A percentile compares a stretch with the other conserved stretches of the same genome.
Conservation (phyloP, 1,140 invertebrate species). For the Pararge aegeria region DNA sequence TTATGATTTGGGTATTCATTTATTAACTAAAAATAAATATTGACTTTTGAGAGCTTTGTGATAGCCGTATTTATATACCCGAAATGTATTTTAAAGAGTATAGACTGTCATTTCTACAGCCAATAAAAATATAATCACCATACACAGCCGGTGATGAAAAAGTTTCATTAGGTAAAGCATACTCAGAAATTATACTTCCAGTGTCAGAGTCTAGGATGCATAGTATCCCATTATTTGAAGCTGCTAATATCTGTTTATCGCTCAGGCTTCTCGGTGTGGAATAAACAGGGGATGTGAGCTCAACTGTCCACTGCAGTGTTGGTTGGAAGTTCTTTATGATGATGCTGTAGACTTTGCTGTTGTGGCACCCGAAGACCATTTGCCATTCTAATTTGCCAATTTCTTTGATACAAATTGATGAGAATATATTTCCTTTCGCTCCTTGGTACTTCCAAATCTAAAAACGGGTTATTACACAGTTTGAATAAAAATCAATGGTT, state of each 20-base stretch:
- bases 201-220: constrained; percentile 76
- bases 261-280: constrained; percentile 81
- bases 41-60: too few species aligned
- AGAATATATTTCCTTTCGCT: constrained; percentile 83
- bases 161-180: constrained; percentile 81
- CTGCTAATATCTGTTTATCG: constrained; percentile 68
- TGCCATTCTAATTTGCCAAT: constrained; percentile 62
- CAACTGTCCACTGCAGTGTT: constrained; percentile 66
- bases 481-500: not conserved
- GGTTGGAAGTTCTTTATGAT: constrained; percentile 52
- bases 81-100: constrained; percentile 81
- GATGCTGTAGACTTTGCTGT: constrained; percentile 81
- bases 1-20: too few species aligned
- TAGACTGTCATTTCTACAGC: constrained; percentile 87
- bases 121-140: constrained; percentile 81
- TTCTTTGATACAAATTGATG: constrained; percentile 77
- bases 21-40: too few species aligned
- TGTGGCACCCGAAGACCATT: constrained; percentile 84
- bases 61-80: too few species aligned
- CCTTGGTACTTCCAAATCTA: constrained; percentile 82
- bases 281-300: constrained; percentile 80
- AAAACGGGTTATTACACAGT: constrained; percentile 33
- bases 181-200: constrained; percentile 72
- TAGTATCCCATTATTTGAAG: constrained; percentile 80
- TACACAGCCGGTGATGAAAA: constrained; percentile 85